Evolutionary conservation across 2,113 vertebrate species (phyloP), one percentile per base, ranked within the genome.

Genomic region (Telmatochromis bifrenatus): DNA sequence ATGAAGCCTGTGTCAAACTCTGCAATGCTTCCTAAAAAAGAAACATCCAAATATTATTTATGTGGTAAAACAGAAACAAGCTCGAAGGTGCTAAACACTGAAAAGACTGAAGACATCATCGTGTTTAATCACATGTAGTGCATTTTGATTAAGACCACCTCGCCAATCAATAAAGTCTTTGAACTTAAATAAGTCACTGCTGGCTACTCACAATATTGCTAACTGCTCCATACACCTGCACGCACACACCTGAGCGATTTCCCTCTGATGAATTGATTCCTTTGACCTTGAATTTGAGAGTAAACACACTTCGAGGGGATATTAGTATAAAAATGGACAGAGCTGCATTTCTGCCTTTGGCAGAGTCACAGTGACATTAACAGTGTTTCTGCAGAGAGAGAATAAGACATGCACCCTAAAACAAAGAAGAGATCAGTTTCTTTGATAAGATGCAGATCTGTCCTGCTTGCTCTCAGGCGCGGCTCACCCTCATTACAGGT

Each of bases 81-180:
- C 3, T 31, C 0, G 23, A 49, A 49, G 42, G 23, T 19, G 23
- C 23, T 5, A 94, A 96, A 92, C 92, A 93, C 94, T 94, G 90
- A 95, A 96, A 91, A 96, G 95, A 89, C 94, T 89, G 92, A 94
- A 96, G 92, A 93, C 87, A 96, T 55, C 94, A 12, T 28, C 3
- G 96, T 97, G 95, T 97, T 97, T 97, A 98, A 99, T 98, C 96
- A 97, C 94, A 89, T 83, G 91, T 96, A 99, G 97, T 98, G 97
- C 95, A 95, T 97, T 97, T 96, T 97, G 96, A 98, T 98, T 97
- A 97, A 97, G 96, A 96, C 94, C 93, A 94, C 95, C 95, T 94
- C 92, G 88, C 88, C 12, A 90, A 98, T 98, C 97, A 97, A 97
- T 98, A 97, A 96, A 97, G 97, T 95, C 97, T 97, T 98, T 98